phyloP scores from a whole-genome alignment of 2,113 vertebrate species.

The Cichladusa arquata region DNA sequence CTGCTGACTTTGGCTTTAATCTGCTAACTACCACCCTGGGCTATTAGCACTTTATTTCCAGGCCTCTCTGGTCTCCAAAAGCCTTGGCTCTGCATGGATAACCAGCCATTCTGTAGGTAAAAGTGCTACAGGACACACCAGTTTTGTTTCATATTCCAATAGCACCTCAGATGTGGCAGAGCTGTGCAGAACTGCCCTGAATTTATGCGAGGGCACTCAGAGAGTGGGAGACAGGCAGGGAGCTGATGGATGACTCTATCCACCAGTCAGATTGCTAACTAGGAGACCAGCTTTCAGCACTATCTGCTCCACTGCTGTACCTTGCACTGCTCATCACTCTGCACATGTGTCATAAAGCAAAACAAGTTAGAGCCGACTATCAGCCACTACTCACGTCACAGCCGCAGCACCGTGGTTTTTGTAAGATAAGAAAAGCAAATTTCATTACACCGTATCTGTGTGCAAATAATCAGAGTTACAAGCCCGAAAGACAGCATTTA shows the following conservation, averaged over 20 bases:
- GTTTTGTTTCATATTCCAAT: not conserved
- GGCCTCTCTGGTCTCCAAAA: not conserved
- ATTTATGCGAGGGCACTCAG: not conserved
- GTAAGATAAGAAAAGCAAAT: not conserved
- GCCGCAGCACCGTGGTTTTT: not conserved
- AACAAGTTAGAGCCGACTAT: not conserved
- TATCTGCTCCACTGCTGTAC: not conserved
- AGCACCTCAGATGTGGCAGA: not conserved
- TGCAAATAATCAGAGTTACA: not conserved
- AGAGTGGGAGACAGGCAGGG: not conserved
- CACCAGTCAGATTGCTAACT: not conserved
- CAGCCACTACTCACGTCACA: not conserved
- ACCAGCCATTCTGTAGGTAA: not conserved
- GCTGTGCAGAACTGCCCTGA: not conserved
- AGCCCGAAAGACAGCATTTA: not conserved
- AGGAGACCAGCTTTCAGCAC: not conserved
- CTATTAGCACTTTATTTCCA: not conserved
- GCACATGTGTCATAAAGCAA: not conserved
- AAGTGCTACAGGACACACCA: not conserved
- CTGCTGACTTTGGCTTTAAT: constrained; percentile 20
- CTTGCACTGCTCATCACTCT: not conserved
- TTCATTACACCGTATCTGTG: not conserved
- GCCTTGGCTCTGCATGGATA: not conserved
- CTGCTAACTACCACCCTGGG: not conserved
- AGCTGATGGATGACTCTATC: not conserved